Evolutionary conservation across 2,113 vertebrate species (phyloP), one percentile per base, ranked within the genome.

Genomic region (Progne subis): DNA sequence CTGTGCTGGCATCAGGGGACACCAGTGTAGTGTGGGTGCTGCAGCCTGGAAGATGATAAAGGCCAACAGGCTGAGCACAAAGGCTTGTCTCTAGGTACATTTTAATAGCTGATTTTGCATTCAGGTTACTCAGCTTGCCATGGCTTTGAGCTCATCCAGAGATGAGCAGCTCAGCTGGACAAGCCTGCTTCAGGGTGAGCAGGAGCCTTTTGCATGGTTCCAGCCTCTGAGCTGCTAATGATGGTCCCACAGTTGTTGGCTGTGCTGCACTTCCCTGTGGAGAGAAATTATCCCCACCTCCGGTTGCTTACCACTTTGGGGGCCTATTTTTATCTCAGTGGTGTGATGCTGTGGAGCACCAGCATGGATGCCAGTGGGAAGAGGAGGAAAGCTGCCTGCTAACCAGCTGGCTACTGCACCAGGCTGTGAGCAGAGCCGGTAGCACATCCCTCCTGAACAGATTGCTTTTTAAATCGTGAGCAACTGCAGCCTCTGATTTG

Each of bases 171-270:
- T 77, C 25, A 60, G 50, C 47, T 23, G 25, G 78, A 78, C 19
- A 23, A 81, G 31, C 13, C 43, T 4, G 5, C 25, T 76, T 26
- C 39, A 64, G 41, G 6, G 16, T 4, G 0, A 57, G 63, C 14
- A 65, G 39, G 31, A 71, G 7, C 44, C 29, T 60, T 6, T 5
- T 2, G 2, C 12, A 28, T 1, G 0, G 82, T 25, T 81, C 41
- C 60, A 76, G 23, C 47, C 43, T 21, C 32, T 63, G 41, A 79
- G 50, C 83, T 82, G 82, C 53, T 41, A 32, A 21, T 6, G 23
- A 31, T 25, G 11, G 3, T 49, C 26, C 19, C 16, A 6, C 26
- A 47, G 50, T 1, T 16, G 1, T 5, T 56, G 49, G 13, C 64
- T 75, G 18, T 18, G 57, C 57, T 60, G 39, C 16, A 6, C 24